These are phyloP conservation scores for Drosophila repleta DNA, from an alignment of 1,140 invertebrate genomes.

Conservation along the genomic window DNA sequence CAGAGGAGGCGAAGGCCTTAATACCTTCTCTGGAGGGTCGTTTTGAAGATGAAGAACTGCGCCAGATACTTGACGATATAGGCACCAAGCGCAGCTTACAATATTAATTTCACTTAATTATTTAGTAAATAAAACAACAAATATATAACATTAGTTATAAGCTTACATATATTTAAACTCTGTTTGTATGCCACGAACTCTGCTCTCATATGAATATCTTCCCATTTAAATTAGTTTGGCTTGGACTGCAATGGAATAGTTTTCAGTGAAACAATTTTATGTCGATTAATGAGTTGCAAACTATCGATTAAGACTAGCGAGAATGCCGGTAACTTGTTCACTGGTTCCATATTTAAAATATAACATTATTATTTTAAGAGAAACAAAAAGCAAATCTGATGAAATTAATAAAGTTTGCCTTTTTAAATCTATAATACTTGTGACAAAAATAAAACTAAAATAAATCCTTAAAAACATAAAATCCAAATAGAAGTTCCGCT, in stretches of 20 bases:
- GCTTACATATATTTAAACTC: constrained; percentile 3
- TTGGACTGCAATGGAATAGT: no score
- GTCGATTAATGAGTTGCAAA: not conserved
- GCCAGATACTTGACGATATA: constrained; percentile 97
- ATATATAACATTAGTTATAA: constrained; percentile 28
- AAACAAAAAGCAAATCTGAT: no score
- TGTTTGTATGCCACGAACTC: not conserved
- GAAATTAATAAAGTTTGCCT: no score
- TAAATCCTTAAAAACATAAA: no score
- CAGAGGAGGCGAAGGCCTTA: constrained; percentile 98
- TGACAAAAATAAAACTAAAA: not conserved
- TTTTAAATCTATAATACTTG: no score
- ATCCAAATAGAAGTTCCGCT: not conserved
- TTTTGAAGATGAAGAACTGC: constrained; percentile 97
- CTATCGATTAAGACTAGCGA: not conserved
- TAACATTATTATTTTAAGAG: no score
- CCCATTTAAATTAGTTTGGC: no score
- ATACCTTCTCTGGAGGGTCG: constrained; percentile 98
- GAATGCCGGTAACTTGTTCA: not conserved
- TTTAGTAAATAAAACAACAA: not conserved
- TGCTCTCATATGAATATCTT: no score
- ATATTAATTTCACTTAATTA: constrained; percentile 87
- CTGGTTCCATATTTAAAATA: no score
- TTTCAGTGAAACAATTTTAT: no score
- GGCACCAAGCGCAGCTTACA: constrained; percentile 99